Evolutionary conservation across 2,888 invertebrate species (phyloP).

Genomic region (Agriopis marginaria): DNA sequence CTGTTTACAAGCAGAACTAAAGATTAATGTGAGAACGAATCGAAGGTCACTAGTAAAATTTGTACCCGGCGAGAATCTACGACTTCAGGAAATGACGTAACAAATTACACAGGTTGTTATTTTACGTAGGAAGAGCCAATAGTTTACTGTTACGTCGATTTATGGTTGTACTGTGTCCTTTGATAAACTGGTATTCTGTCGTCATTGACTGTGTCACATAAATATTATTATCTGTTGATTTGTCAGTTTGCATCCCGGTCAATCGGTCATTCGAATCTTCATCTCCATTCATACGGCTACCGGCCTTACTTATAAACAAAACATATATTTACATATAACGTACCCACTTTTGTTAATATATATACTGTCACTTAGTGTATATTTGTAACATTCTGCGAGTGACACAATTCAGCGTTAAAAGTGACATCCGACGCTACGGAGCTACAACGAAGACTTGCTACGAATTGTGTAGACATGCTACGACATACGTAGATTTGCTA

Average conservation of each 20-base stretch:
- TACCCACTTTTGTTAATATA: slow-evolving; percentile 2
- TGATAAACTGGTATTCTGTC: no score
- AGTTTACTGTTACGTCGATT: background rate
- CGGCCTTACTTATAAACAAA: no score
- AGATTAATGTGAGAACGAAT: slow-evolving; percentile 35
- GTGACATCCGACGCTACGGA: slow-evolving; percentile 21
- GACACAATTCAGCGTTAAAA: slow-evolving; percentile 22
- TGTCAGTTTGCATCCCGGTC: no score
- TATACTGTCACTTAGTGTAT: slow-evolving; percentile 19
- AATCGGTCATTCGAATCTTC: no score
- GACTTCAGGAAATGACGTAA: slow-evolving; percentile 21
- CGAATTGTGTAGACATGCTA: slow-evolving; percentile 25
- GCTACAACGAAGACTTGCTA: slow-evolving; percentile 37
- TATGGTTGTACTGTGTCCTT: no score
- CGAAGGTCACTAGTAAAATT: slow-evolving; percentile 31
- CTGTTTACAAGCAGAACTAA: slow-evolving; percentile 20
- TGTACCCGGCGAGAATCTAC: slow-evolving; percentile 5
- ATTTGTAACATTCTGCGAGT: slow-evolving; percentile 16
- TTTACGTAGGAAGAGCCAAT: background rate
- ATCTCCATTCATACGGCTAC: no score
- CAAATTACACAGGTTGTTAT: background rate
- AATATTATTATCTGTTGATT: no score
- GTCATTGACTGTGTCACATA: no score
- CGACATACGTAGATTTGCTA: slow-evolving; percentile 11
- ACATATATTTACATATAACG: background rate